These are phyloP conservation scores for Tachycineta bicolor DNA, from an alignment of 2,113 vertebrate genomes.

Conservation along the genomic window DNA sequence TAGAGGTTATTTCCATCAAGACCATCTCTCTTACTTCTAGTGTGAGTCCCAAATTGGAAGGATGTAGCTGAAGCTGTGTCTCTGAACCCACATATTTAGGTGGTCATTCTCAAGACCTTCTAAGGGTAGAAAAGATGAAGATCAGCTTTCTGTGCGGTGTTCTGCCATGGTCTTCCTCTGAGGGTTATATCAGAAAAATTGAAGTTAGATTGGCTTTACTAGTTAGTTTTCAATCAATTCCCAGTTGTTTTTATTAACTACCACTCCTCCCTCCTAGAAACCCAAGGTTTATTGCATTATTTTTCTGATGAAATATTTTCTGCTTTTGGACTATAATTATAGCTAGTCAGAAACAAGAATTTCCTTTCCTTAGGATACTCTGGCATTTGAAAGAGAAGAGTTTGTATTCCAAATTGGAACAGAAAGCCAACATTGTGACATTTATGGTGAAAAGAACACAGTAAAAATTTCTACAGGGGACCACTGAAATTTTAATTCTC, in stretches of 20 bases:
- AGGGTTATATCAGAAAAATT: neutral
- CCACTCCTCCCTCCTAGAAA: neutral
- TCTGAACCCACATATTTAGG: neutral
- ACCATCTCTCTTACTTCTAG: neutral
- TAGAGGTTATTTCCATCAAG: neutral
- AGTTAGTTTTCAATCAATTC: neutral
- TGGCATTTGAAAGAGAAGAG: conserved; percentile 5
- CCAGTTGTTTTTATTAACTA: neutral
- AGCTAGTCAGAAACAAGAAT: conserved; percentile 30
- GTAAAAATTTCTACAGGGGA: conserved; percentile 3
- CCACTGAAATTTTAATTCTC: conserved; percentile 24
- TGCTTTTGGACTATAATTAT: conserved; percentile 32
- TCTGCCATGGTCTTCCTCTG: neutral
- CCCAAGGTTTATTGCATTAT: neutral
- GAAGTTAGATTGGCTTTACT: neutral
- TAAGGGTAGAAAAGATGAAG: neutral
- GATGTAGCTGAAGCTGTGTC: neutral
- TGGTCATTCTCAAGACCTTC: neutral
- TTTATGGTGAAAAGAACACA: conserved; percentile 17
- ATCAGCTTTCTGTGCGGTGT: neutral
- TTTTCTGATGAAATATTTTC: conserved; percentile 42
- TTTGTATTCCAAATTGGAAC: conserved; percentile 10
- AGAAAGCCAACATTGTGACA: conserved; percentile 2
- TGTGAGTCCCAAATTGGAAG: neutral
- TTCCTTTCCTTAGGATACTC: conserved; percentile 50